Percentiles rank a stretch among this genome's conserved stretches.
phyloP scores from a whole-genome alignment of 2,888 invertebrate species.

The Watsonalla binaria region DNA sequence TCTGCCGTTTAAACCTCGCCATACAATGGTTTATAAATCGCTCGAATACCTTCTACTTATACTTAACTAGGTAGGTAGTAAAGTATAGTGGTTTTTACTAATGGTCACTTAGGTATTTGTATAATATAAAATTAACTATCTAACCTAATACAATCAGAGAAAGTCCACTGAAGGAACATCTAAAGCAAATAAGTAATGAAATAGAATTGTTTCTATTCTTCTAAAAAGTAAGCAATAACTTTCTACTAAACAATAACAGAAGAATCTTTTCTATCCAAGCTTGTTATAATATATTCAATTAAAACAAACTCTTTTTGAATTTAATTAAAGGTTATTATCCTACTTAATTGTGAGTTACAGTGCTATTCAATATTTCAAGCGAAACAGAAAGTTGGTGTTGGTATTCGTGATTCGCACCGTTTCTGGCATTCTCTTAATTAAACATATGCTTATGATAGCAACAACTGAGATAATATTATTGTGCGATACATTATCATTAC shows the following conservation, averaged over 20 bases:
- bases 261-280: slow-evolving; percentile 7
- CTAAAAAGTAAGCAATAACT: slow-evolving; percentile 20
- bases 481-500: not conserved
- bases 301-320: slow-evolving; percentile 11
- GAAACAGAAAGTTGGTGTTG: slow-evolving; percentile 2
- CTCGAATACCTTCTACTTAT: too few species aligned
- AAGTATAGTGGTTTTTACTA: too few species aligned
- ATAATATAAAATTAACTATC: too few species aligned
- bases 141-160: too few species aligned
- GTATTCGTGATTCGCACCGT: not conserved
- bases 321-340: slow-evolving; percentile 10
- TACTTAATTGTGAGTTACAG: not conserved
- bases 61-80: too few species aligned
- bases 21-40: too few species aligned
- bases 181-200: too few species aligned
- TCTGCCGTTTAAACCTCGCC: too few species aligned
- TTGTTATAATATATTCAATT: slow-evolving; percentile 3
- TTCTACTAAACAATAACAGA: slow-evolving; percentile 29
- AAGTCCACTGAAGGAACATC: too few species aligned
- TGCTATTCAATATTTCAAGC: slow-evolving; percentile 2
- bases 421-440: not conserved
- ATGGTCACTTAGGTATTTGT: too few species aligned
- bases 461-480: not conserved
- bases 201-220: too few species aligned
- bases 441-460: not conserved